Conservation (phyloP, 2,888 invertebrate genomes). For the Drosophila infuscata region DNA sequence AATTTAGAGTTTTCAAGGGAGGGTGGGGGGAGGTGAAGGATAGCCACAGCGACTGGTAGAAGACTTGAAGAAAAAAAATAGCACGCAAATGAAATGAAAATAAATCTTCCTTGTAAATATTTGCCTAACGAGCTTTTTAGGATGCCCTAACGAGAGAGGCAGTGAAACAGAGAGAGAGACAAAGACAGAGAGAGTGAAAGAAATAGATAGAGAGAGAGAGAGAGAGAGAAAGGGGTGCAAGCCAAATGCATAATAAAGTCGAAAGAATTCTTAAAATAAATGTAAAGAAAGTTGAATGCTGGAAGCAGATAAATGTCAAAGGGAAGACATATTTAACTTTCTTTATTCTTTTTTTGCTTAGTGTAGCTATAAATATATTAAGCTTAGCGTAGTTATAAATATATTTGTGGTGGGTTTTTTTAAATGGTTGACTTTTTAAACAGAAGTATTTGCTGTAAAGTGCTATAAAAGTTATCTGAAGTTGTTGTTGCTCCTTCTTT, state of each 20-base stretch:
- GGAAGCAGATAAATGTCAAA: constrained; percentile 21
- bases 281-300: constrained; percentile 15
- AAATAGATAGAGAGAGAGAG: neutral
- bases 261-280: constrained; percentile 28
- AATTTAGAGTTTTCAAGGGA: constrained; percentile 6
- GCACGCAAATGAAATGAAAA: constrained; percentile 58
- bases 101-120: constrained; percentile 68
- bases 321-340: neutral
- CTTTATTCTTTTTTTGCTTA: neutral
- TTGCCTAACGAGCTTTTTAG: constrained; percentile 66
- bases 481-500: neutral
- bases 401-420: neutral
- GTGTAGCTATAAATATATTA: neutral
- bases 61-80: constrained; percentile 22
- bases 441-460: neutral
- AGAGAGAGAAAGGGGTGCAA: constrained; percentile 14
- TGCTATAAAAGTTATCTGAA: neutral
- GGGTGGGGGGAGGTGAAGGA: neutral
- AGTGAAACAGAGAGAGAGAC: neutral
- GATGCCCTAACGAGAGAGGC: constrained; percentile 18
- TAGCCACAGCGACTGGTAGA: neutral
- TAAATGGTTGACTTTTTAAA: neutral
- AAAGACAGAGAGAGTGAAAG: neutral
- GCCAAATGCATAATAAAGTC: constrained; percentile 32
- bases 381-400: neutral